A percentile compares a stretch with the other conserved stretches of the same genome.
phyloP scores from a whole-genome alignment of 2,888 invertebrate genomes.

The Cantharis nigra region DNA sequence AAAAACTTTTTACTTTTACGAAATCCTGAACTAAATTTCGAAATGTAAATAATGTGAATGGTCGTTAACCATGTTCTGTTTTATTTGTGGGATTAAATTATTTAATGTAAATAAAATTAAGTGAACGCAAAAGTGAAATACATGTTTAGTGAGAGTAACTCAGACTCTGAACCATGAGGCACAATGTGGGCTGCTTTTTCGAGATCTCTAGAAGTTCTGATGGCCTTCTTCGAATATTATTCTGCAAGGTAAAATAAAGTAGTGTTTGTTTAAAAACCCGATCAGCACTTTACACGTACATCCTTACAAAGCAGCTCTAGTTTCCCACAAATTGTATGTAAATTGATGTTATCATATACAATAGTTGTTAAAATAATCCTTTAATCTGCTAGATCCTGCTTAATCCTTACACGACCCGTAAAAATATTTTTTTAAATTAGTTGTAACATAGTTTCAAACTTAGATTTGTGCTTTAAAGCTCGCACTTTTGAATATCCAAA shows the following conservation, averaged over 20 bases:
- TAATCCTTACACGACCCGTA: not conserved
- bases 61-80: not conserved
- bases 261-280: not conserved
- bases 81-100: not conserved
- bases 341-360: not conserved
- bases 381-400: not conserved
- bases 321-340: not conserved
- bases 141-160: conserved; percentile 19
- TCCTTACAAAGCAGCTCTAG: not conserved
- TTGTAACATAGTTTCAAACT: not conserved
- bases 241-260: conserved; percentile 65
- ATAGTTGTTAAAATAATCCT: not conserved
- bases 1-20: not conserved
- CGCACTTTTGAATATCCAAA: not conserved
- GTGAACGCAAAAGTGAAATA: conserved; percentile 18
- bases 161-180: conserved; percentile 53
- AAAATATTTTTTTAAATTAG: not conserved
- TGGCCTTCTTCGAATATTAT: conserved; percentile 83
- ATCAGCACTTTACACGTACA: not conserved
- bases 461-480: not conserved
- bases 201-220: conserved; percentile 78
- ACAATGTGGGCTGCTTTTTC: conserved; percentile 82
- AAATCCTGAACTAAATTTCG: not conserved
- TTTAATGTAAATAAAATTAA: conserved; percentile 7
- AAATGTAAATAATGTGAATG: not conserved